Evolutionary conservation across 2,113 vertebrate genomes (phyloP), one percentile per base, ranked within the genome.

Genomic region (Chauna torquata): DNA sequence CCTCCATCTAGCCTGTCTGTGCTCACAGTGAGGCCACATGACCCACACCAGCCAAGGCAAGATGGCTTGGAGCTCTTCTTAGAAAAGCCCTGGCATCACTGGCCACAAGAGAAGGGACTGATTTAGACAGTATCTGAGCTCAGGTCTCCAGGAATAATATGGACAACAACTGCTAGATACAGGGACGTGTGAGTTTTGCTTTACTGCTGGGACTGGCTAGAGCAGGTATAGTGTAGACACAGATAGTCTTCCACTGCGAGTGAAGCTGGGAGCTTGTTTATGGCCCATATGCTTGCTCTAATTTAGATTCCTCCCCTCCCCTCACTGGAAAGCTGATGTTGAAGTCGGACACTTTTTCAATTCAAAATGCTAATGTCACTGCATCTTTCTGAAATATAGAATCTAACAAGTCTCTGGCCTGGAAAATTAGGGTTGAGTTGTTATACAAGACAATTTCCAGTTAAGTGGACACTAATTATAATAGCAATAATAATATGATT

Each of bases 261-360:
- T 36, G 49, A 76, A 52, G 28, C 76, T 88, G 59, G 71, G 52
- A 91, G 61, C n/a, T 42, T 3, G 4, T 81, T 94, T 82, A 81
- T 55, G 77, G 86, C 80, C 79, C 72, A 81, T 66, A 86, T 62
- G 91, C 55, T 92, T 90, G 92, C 24, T 80, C 86, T 92, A 64
- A 81, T 81, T 95, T 85, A 75, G 38, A 8, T 30, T 74, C n/a
- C 40, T 82, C 18, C 36, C 84, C 55, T 68, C 54, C 64, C 28
- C 47, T 91, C 19, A 3, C 59, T 83, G 90, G 76, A 71, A 88
- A 92, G 13, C 54, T 93, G 86, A 68, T 15, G 3, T 28, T 80
- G 72, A 82, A 88, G 75, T 24, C 2, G 1, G 69, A 80, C 2
- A 1, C 14, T 80, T 76, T 28, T 24, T 66, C 71, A 77, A 62